Conservation (phyloP, 1,140 invertebrate genomes). For the Lanistes nyassanus region DNA sequence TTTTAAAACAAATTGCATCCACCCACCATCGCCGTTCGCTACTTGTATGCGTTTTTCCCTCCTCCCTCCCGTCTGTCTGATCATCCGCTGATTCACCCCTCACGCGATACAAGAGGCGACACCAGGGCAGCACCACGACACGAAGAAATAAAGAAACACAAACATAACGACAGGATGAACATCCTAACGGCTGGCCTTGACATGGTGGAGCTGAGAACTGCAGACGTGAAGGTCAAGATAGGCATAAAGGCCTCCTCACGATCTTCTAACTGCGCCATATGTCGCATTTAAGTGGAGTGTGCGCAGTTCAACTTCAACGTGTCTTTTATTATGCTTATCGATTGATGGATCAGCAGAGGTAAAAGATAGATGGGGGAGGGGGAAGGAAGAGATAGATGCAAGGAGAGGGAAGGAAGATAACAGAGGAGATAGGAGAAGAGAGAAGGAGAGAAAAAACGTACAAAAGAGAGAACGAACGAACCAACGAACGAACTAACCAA, state of each 20-base stretch:
- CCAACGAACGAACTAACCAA: too few species aligned
- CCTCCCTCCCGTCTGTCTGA: too few species aligned
- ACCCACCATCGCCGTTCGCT: too few species aligned
- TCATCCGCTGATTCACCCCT: too few species aligned
- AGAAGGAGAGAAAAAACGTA: constrained; percentile 5
- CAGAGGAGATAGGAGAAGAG: background rate
- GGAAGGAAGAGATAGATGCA: background rate
- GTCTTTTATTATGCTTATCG: background rate
- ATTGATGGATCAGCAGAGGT: background rate
- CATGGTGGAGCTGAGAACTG: background rate
- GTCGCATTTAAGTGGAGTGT: background rate
- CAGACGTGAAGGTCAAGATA: background rate
- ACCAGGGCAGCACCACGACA: too few species aligned
- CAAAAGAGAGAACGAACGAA: too few species aligned
- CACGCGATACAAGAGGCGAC: too few species aligned
- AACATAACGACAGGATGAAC: background rate
- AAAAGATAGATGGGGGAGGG: background rate
- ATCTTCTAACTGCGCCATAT: background rate
- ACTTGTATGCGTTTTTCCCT: too few species aligned
- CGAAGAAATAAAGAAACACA: too few species aligned
- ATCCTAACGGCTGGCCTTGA: background rate
- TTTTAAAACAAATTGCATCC: too few species aligned
- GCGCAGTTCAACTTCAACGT: background rate
- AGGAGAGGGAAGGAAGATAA: too few species aligned
- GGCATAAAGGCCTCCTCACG: background rate